phyloP scores from a whole-genome alignment of 2,888 invertebrate species.

The Anarsia innoxiella region DNA sequence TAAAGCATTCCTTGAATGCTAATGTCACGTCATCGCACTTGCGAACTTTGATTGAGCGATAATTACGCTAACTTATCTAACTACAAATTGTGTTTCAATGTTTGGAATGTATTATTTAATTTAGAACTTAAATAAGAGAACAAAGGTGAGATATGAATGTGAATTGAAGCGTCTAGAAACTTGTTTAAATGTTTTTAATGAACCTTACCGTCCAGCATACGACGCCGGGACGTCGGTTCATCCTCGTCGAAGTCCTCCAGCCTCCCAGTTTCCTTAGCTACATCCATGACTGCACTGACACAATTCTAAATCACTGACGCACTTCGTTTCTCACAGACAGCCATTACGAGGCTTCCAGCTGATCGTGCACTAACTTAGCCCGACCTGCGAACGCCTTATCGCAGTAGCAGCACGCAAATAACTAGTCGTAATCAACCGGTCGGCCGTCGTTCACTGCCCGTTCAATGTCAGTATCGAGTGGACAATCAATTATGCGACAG shows the following conservation, averaged over 20 bases:
- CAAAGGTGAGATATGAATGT: no score
- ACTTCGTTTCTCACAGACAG: constrained; percentile 35
- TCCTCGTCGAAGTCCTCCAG: constrained; percentile 57
- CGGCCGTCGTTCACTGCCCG: constrained; percentile 47
- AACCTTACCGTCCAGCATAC: constrained; percentile 69
- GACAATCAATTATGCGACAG: constrained; percentile 70
- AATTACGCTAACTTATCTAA: no score
- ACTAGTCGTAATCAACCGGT: constrained; percentile 56
- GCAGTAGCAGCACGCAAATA: constrained; percentile 55
- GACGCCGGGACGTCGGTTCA: constrained; percentile 49
- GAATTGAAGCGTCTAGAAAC: not conserved
- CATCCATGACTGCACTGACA: constrained; percentile 48
- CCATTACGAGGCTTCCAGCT: constrained; percentile 26
- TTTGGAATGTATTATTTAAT: no score
- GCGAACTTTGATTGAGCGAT: no score
- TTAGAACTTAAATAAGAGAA: no score
- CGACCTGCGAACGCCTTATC: constrained; percentile 45
- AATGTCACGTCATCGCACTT: constrained; percentile 7
- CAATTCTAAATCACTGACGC: constrained; percentile 37
- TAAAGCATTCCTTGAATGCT: constrained; percentile 18
- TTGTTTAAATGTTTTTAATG: not conserved
- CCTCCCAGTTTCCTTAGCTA: constrained; percentile 46
- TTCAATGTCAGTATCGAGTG: constrained; percentile 72
- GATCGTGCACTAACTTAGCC: no score
- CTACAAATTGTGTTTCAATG: no score